Base-by-base conservation (phyloP, 2,888 invertebrate genomes). In the Camponotus fellah region DNA sequence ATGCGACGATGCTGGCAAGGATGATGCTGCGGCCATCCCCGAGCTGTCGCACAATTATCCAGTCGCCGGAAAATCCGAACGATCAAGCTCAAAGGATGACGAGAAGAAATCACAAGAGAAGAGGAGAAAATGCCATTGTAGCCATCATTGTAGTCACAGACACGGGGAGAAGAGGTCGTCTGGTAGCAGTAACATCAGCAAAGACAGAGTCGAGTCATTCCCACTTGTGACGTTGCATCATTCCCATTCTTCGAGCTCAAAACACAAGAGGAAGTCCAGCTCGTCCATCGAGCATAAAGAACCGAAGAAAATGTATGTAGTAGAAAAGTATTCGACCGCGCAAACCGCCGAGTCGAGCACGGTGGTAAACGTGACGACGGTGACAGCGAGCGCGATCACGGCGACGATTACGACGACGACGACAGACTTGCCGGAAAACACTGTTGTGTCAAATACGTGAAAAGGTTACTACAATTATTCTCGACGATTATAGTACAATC, bases 261-360 rank as follows among this genome's bases (percentile, higher is more conserved):
- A 92, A 75, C 92, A 93, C 72, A 94, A 94, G 81, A 91, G 93
- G 58, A 94, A 94, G 85, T 89, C 91, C 0, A 92, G 91, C 64
- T 91, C 92, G 0, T 92, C 92, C 14, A 87, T 83, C 21, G 92
- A 92, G 37, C 91, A 90, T 12, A 91, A 90, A 58, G 93, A 93
- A 40, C 34, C 88, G 14, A 94, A 94, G 81, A 93, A 91, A 87
- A 49, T 88, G 32, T 91, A 92, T 64, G 85, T 84, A n/a, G 53
- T n/a, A 14, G 92, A 92, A 14, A 92, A 92, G 21, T 86, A 88
- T 40, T 68, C 74, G 37, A 69, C 60, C 37, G 58, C 77, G 21
- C 85, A 77, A 69, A 85, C 83, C 53, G 32, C 85, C 12, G 89
- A 90, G 56, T 86, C 69, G 34, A 75, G 49, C 49, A 46, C 72